Conservation (phyloP, 2,113 vertebrate species). For the Carassius auratus region DNA sequence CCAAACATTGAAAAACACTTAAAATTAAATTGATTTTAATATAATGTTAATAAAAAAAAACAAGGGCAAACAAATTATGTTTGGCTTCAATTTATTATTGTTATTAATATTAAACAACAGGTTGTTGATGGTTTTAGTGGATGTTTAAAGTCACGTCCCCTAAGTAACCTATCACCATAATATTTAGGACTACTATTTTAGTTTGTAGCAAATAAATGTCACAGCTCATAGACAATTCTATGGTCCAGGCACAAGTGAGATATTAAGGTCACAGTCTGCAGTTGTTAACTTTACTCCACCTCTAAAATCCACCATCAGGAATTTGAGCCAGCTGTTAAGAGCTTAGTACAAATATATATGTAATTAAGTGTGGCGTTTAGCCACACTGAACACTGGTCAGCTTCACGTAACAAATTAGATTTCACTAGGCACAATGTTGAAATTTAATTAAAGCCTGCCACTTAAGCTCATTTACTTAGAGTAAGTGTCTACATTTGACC, state of each 20-base stretch:
- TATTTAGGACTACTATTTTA: background rate
- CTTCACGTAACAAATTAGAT: background rate
- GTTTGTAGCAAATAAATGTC: background rate
- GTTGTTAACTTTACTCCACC: constrained; percentile 20
- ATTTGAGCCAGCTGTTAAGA: background rate
- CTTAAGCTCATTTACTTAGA: background rate
- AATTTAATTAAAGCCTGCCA: background rate
- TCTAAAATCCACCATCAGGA: background rate
- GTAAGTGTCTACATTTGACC: background rate
- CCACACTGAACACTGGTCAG: background rate
- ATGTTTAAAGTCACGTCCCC: background rate
- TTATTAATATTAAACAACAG: background rate
- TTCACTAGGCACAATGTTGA: background rate
- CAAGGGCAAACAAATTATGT: background rate
- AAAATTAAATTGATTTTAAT: too few relatives aligned
- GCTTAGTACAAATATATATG: background rate
- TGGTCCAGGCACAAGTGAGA: background rate
- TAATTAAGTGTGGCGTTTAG: background rate
- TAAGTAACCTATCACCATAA: background rate
- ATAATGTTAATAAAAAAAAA: background rate
- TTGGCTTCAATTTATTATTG: background rate
- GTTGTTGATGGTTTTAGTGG: background rate
- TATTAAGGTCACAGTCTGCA: constrained; percentile 11
- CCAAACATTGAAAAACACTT: too few relatives aligned
- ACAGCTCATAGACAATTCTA: background rate